These are phyloP conservation scores for Zonotrichia albicollis DNA, from an alignment of 2,797 vertebrate genomes.

Conservation along the genomic window DNA sequence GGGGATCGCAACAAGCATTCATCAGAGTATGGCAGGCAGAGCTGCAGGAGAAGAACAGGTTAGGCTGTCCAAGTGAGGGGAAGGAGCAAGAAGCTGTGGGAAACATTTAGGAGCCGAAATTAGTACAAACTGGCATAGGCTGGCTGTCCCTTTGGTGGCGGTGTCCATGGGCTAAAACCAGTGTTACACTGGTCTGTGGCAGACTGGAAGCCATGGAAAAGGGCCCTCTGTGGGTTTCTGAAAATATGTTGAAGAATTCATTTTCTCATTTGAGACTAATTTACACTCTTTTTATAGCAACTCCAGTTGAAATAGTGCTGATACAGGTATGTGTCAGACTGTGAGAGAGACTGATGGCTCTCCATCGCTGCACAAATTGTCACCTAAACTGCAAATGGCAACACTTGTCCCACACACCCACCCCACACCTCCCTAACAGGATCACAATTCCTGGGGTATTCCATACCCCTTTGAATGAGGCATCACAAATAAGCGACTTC, in stretches of 20 bases:
- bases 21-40: background rate
- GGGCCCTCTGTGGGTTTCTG: background rate
- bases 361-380: background rate
- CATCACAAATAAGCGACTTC: background rate
- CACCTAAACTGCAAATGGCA: background rate
- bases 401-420: background rate
- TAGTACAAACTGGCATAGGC: background rate
- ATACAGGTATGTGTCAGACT: background rate
- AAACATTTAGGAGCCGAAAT: background rate
- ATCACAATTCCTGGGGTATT: background rate
- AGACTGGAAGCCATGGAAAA: background rate
- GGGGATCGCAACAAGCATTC: slow-evolving; percentile 9
- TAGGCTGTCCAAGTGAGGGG: background rate
- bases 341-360: background rate
- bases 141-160: background rate
- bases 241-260: background rate
- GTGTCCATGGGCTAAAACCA: background rate
- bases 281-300: background rate
- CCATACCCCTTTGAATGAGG: background rate
- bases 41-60: background rate
- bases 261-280: background rate
- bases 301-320: background rate
- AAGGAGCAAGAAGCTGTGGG: background rate
- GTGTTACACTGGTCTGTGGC: background rate
- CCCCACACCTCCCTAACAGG: background rate